phyloP scores from a whole-genome alignment of 2,888 invertebrate genomes.

The Sialis lutaria region DNA sequence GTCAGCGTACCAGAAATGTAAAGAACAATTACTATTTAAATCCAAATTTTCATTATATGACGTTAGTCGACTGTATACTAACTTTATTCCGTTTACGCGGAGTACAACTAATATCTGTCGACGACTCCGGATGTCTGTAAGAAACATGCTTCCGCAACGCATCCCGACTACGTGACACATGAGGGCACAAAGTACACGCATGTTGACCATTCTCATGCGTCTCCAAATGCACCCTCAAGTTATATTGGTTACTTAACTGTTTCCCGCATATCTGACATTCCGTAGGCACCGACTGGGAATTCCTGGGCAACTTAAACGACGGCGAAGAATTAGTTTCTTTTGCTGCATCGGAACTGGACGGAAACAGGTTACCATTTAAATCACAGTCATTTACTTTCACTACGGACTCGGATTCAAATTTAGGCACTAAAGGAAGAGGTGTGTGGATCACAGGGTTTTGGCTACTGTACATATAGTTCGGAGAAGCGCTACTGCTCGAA shows the following conservation, averaged over 20 bases:
- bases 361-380: conserved; percentile 1
- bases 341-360: conserved; percentile 1
- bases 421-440: conserved; percentile 10
- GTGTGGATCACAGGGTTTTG: not conserved
- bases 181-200: conserved; percentile 72
- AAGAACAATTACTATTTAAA: no score
- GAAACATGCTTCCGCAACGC: conserved; percentile 79
- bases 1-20: no score
- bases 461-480: not conserved
- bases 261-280: conserved; percentile 75
- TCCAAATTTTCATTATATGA: no score
- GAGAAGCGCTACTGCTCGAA: not conserved
- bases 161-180: conserved; percentile 74
- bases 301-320: not conserved
- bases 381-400: not conserved
- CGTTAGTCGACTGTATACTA: not conserved
- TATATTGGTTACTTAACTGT: conserved; percentile 79
- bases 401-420: conserved; percentile 11
- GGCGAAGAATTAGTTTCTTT: not conserved
- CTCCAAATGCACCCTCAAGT: conserved; percentile 77
- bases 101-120: conserved; percentile 19
- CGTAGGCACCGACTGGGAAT: conserved; percentile 5
- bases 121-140: conserved; percentile 52
- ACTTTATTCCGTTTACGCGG: conserved; percentile 25
- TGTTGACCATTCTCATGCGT: conserved; percentile 79